phyloP scores from a whole-genome alignment of 2,888 invertebrate species.

The Digitonthophagus gazella region DNA sequence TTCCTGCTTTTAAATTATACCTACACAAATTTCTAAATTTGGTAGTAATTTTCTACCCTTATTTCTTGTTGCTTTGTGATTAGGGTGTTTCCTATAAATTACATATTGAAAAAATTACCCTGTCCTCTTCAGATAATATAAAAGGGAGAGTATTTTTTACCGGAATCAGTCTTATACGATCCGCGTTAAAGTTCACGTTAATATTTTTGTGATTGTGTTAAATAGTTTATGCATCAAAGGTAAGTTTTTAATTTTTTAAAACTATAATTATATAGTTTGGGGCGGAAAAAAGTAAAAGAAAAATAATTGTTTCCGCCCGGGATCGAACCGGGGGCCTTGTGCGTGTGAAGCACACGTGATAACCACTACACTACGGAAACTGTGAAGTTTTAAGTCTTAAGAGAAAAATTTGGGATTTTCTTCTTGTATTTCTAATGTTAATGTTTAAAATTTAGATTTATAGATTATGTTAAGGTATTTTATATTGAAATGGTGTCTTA shows the following conservation, averaged over 20 bases:
- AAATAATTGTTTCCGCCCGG: neutral
- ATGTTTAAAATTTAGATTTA: too few relatives aligned
- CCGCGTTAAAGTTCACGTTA: neutral
- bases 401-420: too few relatives aligned
- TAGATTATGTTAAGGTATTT: too few relatives aligned
- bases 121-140: neutral
- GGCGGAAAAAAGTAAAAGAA: neutral
- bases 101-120: neutral
- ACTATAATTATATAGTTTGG: neutral
- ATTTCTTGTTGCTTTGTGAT: neutral
- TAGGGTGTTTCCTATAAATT: neutral
- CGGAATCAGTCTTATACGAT: neutral
- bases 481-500: too few relatives aligned
- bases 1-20: too few relatives aligned
- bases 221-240: neutral
- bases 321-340: neutral
- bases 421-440: too few relatives aligned
- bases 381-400: too few relatives aligned
- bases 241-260: too few relatives aligned
- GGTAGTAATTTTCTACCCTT: neutral
- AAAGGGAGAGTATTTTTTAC: neutral
- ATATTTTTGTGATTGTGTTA: neutral
- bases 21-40: too few relatives aligned
- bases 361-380: neutral
- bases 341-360: neutral